Evolutionary conservation across 2,888 invertebrate species (phyloP).

Genomic region (Mylabris sibirica): DNA sequence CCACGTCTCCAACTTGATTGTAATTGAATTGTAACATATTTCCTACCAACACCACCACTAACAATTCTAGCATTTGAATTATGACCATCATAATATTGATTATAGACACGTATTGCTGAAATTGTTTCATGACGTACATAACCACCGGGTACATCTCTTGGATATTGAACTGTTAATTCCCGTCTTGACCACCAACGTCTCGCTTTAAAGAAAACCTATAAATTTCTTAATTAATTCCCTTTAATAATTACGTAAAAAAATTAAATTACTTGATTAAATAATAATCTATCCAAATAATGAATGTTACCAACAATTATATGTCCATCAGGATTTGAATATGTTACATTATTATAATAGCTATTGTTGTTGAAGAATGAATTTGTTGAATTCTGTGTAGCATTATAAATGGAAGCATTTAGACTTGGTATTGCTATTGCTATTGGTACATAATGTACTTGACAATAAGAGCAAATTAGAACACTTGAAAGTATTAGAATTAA

Average conservation of each 20-base stretch:
- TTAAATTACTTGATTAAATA: slow-evolving; percentile 52
- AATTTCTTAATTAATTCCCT: background rate
- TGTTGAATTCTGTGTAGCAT: slow-evolving; percentile 12
- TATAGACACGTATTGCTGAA: slow-evolving; percentile 24
- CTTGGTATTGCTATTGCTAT: slow-evolving; percentile 13
- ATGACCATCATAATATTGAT: slow-evolving; percentile 22
- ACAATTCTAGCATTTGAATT: slow-evolving; percentile 18
- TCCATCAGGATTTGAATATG: slow-evolving; percentile 35
- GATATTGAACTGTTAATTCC: slow-evolving; percentile 23
- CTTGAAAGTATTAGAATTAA: background rate
- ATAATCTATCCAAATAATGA: slow-evolving; percentile 47
- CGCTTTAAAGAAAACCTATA: slow-evolving; percentile 20
- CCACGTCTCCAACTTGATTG: slow-evolving; percentile 22
- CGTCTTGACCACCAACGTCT: slow-evolving; percentile 25
- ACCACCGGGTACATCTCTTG: slow-evolving; percentile 21
- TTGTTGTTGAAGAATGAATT: background rate
- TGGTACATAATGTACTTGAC: slow-evolving; percentile 18
- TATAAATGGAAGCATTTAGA: background rate
- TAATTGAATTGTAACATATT: slow-evolving; percentile 25
- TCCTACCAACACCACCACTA: slow-evolving; percentile 25
- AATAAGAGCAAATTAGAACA: background rate
- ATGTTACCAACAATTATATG: slow-evolving; percentile 53
- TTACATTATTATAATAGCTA: slow-evolving; percentile 12
- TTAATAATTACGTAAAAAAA: background rate
- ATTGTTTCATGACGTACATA: slow-evolving; percentile 23